Evolutionary conservation across 2,797 vertebrate species (phyloP).

Genomic region (Erpetoichthys calabaricus): DNA sequence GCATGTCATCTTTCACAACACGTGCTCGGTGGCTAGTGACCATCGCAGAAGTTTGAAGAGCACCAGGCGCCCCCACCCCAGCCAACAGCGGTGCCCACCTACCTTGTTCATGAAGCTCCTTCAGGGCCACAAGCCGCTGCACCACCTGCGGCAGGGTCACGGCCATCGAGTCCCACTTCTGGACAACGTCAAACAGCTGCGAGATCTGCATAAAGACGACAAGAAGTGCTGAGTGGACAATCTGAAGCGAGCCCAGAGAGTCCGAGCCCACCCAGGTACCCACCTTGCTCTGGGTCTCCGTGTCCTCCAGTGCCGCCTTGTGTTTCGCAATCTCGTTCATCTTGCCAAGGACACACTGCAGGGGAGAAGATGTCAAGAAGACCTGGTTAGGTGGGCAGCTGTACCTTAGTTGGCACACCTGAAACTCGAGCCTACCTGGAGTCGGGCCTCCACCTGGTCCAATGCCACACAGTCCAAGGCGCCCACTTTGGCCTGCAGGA

Average conservation of each 20-base stretch:
- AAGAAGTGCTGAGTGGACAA: not conserved
- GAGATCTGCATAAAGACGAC: constrained; percentile 51
- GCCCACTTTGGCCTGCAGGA: constrained; percentile 78
- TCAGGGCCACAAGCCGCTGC: constrained; percentile 70
- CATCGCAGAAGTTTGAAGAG: no score
- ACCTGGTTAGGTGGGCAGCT: not conserved
- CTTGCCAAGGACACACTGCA: constrained; percentile 80
- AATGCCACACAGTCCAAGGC: constrained; percentile 71
- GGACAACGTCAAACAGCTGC: constrained; percentile 70
- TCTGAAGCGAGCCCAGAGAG: no score
- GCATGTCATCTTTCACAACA: no score
- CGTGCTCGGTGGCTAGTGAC: no score
- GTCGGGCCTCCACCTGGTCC: constrained; percentile 84
- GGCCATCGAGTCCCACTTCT: constrained; percentile 78
- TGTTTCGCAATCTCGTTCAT: constrained; percentile 91
- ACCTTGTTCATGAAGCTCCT: constrained; percentile 88
- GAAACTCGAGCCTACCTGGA: constrained; percentile 65
- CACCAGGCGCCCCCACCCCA: no score
- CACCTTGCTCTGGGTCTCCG: constrained; percentile 84
- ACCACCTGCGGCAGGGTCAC: constrained; percentile 74
- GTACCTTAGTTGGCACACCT: not conserved
- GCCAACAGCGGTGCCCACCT: constrained; percentile 7
- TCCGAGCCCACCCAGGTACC: constrained; percentile 5
- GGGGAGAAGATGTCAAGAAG: constrained; percentile 10
- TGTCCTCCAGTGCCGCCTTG: constrained; percentile 75